Evolutionary conservation across 1,140 invertebrate species (phyloP).

Genomic region (Eumeta japonica): DNA sequence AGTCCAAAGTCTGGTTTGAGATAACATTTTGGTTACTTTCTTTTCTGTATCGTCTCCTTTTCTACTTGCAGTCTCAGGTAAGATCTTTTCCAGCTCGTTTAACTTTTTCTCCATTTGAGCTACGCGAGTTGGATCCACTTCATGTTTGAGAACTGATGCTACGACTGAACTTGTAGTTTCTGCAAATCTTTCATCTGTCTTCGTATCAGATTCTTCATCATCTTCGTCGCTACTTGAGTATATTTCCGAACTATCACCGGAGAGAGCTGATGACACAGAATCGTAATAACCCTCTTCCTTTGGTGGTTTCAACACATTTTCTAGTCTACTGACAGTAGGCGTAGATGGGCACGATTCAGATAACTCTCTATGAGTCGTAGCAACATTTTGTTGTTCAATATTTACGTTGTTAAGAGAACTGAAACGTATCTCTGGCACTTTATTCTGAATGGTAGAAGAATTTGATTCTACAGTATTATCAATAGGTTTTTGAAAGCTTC

Average conservation of each 20-base stretch:
- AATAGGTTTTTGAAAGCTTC: conserved; percentile 9
- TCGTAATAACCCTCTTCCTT: conserved; percentile 38
- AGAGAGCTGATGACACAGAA: conserved; percentile 44
- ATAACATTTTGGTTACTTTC: conserved; percentile 4
- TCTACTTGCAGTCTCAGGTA: neutral
- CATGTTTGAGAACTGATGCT: conserved; percentile 49
- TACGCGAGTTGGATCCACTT: conserved; percentile 33
- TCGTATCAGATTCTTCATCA: conserved; percentile 50
- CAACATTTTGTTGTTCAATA: conserved; percentile 13
- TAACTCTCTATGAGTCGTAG: conserved; percentile 23
- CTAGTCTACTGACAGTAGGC: conserved; percentile 33
- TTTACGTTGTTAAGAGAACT: conserved; percentile 42
- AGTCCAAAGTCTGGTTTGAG: too few relatives aligned
- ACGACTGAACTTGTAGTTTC: conserved; percentile 60
- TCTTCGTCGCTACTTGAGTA: conserved; percentile 50
- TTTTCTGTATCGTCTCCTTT: conserved; percentile 1
- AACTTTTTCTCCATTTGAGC: conserved; percentile 47
- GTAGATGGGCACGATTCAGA: conserved; percentile 50
- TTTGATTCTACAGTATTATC: conserved; percentile 7
- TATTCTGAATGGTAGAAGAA: neutral
- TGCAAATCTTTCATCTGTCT: conserved; percentile 33
- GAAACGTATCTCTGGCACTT: conserved; percentile 37
- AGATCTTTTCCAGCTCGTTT: conserved; percentile 19
- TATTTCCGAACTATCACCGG: conserved; percentile 47
- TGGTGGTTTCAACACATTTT: conserved; percentile 45